Base-by-base conservation (phyloP, 1,140 invertebrate species). In the Caerostris darwini region DNA sequence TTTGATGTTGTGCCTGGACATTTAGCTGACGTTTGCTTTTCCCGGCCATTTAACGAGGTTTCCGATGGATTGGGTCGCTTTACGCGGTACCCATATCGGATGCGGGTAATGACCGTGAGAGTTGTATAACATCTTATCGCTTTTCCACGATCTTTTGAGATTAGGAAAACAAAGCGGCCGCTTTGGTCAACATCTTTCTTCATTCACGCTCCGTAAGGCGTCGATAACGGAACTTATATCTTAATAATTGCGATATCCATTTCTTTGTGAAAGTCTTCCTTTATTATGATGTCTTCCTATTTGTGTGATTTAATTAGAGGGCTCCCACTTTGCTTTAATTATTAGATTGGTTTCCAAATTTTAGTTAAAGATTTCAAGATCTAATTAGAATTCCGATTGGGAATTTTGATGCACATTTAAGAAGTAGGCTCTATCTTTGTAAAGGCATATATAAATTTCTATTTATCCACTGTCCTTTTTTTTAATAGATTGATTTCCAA, bases 1-100 rank as follows among this genome's bases (percentile, higher is more conserved):
- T 50, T 77, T 77, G 34, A 77, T 77, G 34, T 8, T 12, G 5
- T 34, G 19, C 8, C 34, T 50, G 71, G 10, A 77, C 71, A 77
- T 77, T 77, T 77, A 50, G 34, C 71, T 77, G 34, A 12, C 71
- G 71, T 77, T 77, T 77, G 71, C 71, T 77, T 77, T 77, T 77
- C 71, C 34, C 7, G 71, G 71, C 10, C 71, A 77, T 77, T 77
- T 77, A 77, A 77, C 71, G 71, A 50, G 71, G 34, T 77, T 77
- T 77, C 71, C 71, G 10, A 77, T 53, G 71, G 71, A 77, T 2
- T 50, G 14, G 61, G 12, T 64, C 61, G 34, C 2, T 34, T 77
- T 77, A 12, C 8, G 10, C 14, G 71, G 71, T 3, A 5, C 34
- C 71, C 71, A 77, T 77, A 77, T 77, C 71, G 50, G 71, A 50